These are phyloP conservation scores for Homalodisca vitripennis DNA, from an alignment of 1,140 invertebrate species.

Conservation along the genomic window DNA sequence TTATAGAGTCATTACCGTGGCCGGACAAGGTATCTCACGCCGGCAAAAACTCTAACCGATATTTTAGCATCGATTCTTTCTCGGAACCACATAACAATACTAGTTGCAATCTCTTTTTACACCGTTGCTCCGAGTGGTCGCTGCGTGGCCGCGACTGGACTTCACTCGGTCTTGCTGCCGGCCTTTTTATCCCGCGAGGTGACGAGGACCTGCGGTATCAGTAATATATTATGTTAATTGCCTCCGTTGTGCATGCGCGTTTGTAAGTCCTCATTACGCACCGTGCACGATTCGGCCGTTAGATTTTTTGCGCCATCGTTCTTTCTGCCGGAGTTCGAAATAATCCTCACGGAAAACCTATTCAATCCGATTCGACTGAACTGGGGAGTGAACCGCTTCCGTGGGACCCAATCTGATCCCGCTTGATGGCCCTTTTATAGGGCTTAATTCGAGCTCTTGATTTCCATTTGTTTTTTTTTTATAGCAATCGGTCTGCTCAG, in stretches of 20 bases:
- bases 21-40: no score
- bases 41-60: conserved; percentile 19
- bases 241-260: background rate
- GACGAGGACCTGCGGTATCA: conserved; percentile 4
- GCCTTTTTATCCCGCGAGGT: conserved; percentile 14
- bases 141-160: no score
- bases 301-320: conserved; percentile 4
- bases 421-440: background rate
- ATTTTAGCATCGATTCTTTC: conserved; percentile 6
- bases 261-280: background rate
- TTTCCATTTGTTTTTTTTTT: no score
- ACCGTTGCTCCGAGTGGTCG: background rate
- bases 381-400: background rate
- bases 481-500: no score
- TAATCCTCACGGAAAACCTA: conserved; percentile 9
- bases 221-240: conserved; percentile 16
- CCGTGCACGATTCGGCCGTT: conserved; percentile 9
- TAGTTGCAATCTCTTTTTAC: conserved; percentile 8
- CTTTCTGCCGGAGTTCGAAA: background rate
- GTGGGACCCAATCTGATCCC: background rate
- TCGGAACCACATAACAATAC: background rate
- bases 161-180: background rate
- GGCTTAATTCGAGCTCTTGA: background rate
- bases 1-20: conserved; percentile 10
- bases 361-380: background rate